Evolutionary conservation across 2,113 vertebrate genomes (phyloP).

Genomic region (Lucifuga dentata): DNA sequence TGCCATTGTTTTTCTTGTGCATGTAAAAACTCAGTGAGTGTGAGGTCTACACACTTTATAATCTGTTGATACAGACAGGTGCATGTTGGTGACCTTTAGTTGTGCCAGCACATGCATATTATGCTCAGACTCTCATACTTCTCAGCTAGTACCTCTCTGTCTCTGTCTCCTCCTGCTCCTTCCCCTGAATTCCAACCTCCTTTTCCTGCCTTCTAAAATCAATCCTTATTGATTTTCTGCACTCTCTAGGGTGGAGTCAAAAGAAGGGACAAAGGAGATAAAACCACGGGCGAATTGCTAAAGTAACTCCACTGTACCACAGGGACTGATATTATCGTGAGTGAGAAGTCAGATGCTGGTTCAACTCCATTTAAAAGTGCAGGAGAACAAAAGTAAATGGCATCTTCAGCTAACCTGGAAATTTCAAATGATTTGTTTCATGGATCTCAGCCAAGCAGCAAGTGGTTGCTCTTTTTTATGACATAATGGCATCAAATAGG

Average conservation of each 20-base stretch:
- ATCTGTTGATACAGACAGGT: conserved; percentile 68
- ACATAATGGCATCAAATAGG: conserved; percentile 1
- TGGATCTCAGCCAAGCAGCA: conserved; percentile 12
- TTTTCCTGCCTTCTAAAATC: conserved; percentile 79
- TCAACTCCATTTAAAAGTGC: conserved; percentile 31
- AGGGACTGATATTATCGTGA: conserved; percentile 60
- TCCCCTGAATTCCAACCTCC: conserved; percentile 79
- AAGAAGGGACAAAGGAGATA: conserved; percentile 81
- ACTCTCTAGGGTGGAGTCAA: conserved; percentile 77
- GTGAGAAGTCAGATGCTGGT: conserved; percentile 46
- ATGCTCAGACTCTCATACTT: conserved; percentile 56
- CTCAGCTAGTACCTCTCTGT: conserved; percentile 58
- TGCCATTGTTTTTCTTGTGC: conserved; percentile 23
- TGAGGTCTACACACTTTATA: conserved; percentile 53
- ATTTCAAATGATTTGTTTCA: conserved; percentile 30
- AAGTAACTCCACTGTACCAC: conserved; percentile 68
- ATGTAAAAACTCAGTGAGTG: conserved; percentile 13
- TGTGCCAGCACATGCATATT: conserved; percentile 72
- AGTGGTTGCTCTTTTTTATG: conserved; percentile 14
- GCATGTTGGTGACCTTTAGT: conserved; percentile 78
- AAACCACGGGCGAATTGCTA: conserved; percentile 78
- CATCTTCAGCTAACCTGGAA: conserved; percentile 32
- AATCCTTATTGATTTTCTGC: conserved; percentile 83
- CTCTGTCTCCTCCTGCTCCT: conserved; percentile 69
- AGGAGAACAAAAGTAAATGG: conserved; percentile 33